These are phyloP conservation scores for Troides helena DNA, from an alignment of 2,888 invertebrate genomes.

Conservation along the genomic window DNA sequence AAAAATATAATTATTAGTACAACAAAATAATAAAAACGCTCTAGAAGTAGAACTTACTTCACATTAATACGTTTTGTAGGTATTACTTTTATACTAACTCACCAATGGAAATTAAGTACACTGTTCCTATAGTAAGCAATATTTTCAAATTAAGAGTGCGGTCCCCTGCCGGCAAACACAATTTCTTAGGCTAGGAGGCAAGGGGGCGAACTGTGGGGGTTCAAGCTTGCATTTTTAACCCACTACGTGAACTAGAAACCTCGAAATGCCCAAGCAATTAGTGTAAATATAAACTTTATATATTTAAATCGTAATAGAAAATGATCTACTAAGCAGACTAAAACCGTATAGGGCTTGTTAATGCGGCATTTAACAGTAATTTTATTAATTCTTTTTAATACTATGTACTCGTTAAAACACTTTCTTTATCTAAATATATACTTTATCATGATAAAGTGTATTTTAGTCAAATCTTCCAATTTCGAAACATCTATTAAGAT, in stretches of 20 bases:
- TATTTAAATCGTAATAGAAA: conserved; percentile 3
- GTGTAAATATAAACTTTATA: conserved; percentile 28
- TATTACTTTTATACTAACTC: conserved; percentile 42
- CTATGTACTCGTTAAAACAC: no score
- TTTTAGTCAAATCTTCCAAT: no score
- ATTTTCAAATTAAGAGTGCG: conserved; percentile 68
- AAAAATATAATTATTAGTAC: no score
- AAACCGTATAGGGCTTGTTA: not conserved
- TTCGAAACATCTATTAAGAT: no score
- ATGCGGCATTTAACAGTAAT: not conserved
- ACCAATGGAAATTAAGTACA: conserved; percentile 66
- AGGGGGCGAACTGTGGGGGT: conserved; percentile 37
- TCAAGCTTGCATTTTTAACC: conserved; percentile 39
- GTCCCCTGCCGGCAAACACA: conserved; percentile 64
- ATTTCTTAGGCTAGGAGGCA: conserved; percentile 53
- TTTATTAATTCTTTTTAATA: no score
- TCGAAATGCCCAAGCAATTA: conserved; percentile 35
- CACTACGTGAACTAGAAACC: conserved; percentile 37
- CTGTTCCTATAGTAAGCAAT: conserved; percentile 62
- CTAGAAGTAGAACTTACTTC: not conserved
- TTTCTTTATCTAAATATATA: no score
- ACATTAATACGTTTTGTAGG: conserved; percentile 27
- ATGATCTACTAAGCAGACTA: not conserved
- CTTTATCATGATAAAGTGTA: no score
- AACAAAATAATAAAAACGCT: no score